These are phyloP conservation scores for Podabrus alpinus DNA, from an alignment of 2,888 invertebrate species.

Conservation along the genomic window DNA sequence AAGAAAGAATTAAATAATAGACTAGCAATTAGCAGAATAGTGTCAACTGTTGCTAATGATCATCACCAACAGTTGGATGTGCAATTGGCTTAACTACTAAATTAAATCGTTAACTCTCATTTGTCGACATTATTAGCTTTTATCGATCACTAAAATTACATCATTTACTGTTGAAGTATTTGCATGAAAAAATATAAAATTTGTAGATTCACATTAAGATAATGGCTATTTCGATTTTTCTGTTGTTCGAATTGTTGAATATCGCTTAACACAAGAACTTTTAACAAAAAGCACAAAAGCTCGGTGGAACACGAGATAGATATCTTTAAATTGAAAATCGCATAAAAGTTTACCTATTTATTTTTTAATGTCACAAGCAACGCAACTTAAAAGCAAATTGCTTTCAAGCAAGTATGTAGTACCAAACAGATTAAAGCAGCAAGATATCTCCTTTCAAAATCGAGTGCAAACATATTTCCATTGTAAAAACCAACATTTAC, in stretches of 20 bases:
- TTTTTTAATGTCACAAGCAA: neutral
- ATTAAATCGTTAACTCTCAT: neutral
- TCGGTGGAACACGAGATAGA: neutral
- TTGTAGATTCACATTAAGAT: neutral
- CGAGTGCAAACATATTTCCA: neutral
- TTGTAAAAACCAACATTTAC: no score
- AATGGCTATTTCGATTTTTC: neutral
- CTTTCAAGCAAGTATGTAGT: neutral
- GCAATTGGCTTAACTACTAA: neutral
- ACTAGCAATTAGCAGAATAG: neutral
- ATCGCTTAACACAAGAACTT: neutral
- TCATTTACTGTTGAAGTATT: neutral
- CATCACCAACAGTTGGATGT: no score
- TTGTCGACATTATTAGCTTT: neutral
- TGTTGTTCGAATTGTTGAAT: neutral
- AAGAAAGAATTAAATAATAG: neutral
- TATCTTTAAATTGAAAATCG: slow-evolving; percentile 2
- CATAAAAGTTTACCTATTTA: neutral
- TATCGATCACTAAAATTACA: neutral
- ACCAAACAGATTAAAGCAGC: neutral
- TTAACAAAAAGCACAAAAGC: neutral
- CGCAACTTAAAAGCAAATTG: neutral
- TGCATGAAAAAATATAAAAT: neutral
- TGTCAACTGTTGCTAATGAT: neutral
- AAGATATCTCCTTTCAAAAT: neutral